Evolutionary conservation across 2,888 invertebrate genomes (phyloP).

Genomic region (Dolomedes plantarius): DNA sequence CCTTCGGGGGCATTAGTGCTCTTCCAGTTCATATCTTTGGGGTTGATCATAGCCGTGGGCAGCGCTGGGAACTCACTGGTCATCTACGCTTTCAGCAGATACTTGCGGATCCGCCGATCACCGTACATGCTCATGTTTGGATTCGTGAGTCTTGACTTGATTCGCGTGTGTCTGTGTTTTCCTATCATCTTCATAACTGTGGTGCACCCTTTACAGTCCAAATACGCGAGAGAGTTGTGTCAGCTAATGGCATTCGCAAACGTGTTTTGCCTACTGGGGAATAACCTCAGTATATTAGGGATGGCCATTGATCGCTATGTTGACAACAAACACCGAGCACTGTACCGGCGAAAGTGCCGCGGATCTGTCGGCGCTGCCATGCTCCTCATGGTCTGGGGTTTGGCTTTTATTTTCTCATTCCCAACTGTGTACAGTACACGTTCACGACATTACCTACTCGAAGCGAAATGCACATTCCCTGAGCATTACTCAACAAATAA

Average conservation of each 20-base stretch:
- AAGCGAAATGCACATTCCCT: constrained; percentile 64
- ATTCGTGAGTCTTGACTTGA: constrained; percentile 58
- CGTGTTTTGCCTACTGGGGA: constrained; percentile 57
- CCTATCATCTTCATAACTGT: constrained; percentile 54
- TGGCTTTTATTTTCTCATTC: constrained; percentile 49
- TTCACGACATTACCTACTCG: not conserved
- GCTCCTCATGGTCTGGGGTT: constrained; percentile 31
- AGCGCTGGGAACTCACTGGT: constrained; percentile 64
- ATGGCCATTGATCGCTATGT: constrained; percentile 66
- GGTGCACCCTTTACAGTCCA: constrained; percentile 45
- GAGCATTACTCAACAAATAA: constrained; percentile 31
- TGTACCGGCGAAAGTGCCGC: constrained; percentile 54
- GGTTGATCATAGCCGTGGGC: constrained; percentile 64
- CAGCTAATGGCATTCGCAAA: constrained; percentile 59
- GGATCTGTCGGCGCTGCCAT: constrained; percentile 33
- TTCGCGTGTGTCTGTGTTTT: constrained; percentile 55
- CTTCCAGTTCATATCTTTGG: constrained; percentile 66
- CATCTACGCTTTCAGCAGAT: constrained; percentile 61
- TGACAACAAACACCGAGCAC: constrained; percentile 47
- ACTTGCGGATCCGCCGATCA: constrained; percentile 32
- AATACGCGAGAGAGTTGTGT: constrained; percentile 41
- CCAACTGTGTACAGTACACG: constrained; percentile 38
- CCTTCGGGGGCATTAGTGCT: constrained; percentile 28
- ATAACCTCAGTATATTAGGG: constrained; percentile 54
- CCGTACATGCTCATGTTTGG: constrained; percentile 65